phyloP scores from a whole-genome alignment of 2,797 vertebrate genomes.

The Spinus pinus region DNA sequence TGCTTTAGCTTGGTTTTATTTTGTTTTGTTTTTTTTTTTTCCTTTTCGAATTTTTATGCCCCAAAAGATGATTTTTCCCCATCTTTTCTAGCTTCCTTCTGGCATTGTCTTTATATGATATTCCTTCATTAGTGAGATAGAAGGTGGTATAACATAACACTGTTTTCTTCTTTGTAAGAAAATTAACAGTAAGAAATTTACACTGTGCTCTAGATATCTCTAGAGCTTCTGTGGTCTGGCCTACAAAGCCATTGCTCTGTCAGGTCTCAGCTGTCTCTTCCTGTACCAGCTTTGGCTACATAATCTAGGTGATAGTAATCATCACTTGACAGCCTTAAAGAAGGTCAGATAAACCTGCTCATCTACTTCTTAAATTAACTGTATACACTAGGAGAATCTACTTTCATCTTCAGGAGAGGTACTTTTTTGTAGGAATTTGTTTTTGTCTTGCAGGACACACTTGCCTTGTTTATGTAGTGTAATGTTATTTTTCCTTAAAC shows the following conservation, averaged over 20 bases:
- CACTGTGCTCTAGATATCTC: background rate
- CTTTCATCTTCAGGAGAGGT: background rate
- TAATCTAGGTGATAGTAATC: background rate
- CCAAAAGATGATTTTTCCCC: background rate
- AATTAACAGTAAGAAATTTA: background rate
- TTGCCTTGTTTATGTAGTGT: background rate
- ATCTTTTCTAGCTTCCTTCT: background rate
- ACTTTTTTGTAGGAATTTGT: background rate
- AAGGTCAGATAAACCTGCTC: background rate
- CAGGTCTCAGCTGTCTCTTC: background rate
- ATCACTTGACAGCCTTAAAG: background rate
- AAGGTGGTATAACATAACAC: background rate
- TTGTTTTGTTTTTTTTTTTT: background rate
- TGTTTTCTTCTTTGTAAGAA: background rate
- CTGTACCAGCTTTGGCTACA: background rate
- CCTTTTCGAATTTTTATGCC: background rate
- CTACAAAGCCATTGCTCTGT: background rate
- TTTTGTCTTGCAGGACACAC: background rate
- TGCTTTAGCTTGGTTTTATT: background rate
- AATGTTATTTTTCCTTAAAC: background rate
- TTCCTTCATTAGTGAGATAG: background rate
- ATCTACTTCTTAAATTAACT: background rate
- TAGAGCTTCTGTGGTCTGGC: background rate
- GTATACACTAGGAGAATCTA: rapidly evolving
- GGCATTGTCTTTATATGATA: background rate